These are phyloP conservation scores for Ophion obscuratus DNA, from an alignment of 2,888 invertebrate species.

Conservation along the genomic window DNA sequence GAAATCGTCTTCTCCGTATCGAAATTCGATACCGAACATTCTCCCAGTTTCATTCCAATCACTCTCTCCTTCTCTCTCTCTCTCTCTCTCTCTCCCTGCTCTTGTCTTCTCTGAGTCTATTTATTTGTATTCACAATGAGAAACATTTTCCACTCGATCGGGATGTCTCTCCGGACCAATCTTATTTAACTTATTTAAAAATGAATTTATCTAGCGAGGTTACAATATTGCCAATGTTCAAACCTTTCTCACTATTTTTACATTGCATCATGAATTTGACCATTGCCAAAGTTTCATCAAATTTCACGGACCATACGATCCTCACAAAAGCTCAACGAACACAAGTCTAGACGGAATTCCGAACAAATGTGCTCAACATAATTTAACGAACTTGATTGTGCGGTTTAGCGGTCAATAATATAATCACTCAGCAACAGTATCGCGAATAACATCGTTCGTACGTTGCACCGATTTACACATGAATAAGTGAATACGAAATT, in stretches of 20 bases:
- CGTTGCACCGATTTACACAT: neutral
- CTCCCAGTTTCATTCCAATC: slow-evolving; percentile 46
- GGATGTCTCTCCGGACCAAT: neutral
- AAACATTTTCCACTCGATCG: slow-evolving; percentile 18
- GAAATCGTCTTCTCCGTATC: slow-evolving; percentile 72
- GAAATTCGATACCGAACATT: slow-evolving; percentile 74
- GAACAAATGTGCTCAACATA: too few species aligned
- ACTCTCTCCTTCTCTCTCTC: slow-evolving; percentile 12
- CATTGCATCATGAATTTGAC: neutral
- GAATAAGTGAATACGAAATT: neutral
- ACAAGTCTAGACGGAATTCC: too few species aligned
- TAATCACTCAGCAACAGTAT: too few species aligned
- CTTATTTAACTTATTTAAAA: neutral
- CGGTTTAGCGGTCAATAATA: too few species aligned
- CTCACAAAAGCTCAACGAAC: neutral
- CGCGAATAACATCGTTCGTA: too few species aligned
- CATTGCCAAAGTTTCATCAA: neutral
- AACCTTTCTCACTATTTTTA: neutral
- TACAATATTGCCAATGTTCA: neutral
- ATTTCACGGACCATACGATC: neutral
- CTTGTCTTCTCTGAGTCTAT: slow-evolving; percentile 20
- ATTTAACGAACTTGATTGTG: too few species aligned
- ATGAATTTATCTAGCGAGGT: neutral
- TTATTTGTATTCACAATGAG: slow-evolving; percentile 9
- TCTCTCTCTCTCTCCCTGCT: neutral